Evolutionary conservation across 2,797 vertebrate genomes (phyloP), one percentile per base, ranked within the genome.

Genomic region (Centroberyx gerrardi): DNA sequence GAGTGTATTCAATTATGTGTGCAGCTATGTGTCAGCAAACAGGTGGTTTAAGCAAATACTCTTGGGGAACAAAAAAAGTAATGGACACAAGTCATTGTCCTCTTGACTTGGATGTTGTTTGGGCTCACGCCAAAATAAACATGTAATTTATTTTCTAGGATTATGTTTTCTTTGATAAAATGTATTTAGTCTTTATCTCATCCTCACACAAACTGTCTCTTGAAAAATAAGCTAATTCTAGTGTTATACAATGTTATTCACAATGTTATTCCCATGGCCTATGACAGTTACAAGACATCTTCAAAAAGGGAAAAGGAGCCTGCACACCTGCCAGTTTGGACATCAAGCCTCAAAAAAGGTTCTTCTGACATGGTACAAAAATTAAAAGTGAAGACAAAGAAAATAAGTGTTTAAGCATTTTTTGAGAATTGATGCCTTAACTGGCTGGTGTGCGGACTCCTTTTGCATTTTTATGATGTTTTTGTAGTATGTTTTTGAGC

Each of bases 1-100:
- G 73, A 80, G 55, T 76, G 83, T 18, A 82, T 68, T 81, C 70
- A 74, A 67, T 10, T 56, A 70, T 29, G 59, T 84, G 83, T 90
- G 72, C 12, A 65, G 81, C 62, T 74, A 91, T 90, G 84, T 77
- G 55, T 36, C 51, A 71, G 69, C 33, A 68, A 66, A 70, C 58
- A 69, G 53, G 22, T 62, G 52, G 28, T 67, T 58, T 48, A 13
- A 13, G 63, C 12, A n/a, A 29, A 55, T 31, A 10, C 27, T 40
- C 4, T n/a, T 29, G 9, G 14, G n/a, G 9, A 17, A 3, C 28
- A 36, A 40, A 33, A n/a, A 29, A 13, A 29, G 15, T 2, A 0
- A 3, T 0, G 4, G 29, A 42, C 5, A 62, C 0, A 44, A 8
- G 27, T n/a, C 22, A 22, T 22, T 22, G 22, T 22, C 22, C 22